Percentiles rank a stretch among this genome's conserved stretches.
Conservation (phyloP, 2,888 invertebrate species). For the Mimachlamys varia region DNA sequence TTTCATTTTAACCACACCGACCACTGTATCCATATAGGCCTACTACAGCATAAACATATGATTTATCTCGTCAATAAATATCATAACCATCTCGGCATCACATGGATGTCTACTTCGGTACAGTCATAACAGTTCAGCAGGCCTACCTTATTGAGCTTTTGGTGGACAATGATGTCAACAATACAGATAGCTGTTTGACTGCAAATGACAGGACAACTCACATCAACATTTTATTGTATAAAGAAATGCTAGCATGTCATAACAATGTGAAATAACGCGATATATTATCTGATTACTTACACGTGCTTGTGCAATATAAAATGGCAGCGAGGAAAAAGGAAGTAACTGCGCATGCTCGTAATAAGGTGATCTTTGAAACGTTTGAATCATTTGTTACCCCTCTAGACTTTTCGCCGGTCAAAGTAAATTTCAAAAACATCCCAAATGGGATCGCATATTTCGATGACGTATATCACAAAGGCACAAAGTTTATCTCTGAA, state of each 20-base stretch:
- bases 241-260: not conserved
- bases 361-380: slow-evolving; percentile 40
- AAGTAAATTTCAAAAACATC: slow-evolving; percentile 1
- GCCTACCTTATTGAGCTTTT: not conserved
- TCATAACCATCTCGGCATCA: no score
- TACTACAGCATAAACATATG: no score
- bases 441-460: not conserved
- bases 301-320: slow-evolving; percentile 56
- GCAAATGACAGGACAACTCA: not conserved
- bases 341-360: slow-evolving; percentile 47
- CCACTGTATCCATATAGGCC: no score
- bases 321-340: slow-evolving; percentile 44
- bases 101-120: no score
- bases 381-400: not conserved
- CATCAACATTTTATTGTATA: not conserved
- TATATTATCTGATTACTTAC: slow-evolving; percentile 47
- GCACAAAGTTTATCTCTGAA: slow-evolving; percentile 40
- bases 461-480: slow-evolving; percentile 55
- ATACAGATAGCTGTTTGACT: not conserved
- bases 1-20: no score
- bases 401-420: not conserved
- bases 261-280: slow-evolving; percentile 12
- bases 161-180: not conserved
- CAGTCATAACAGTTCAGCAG: no score
- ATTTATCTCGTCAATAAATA: no score